Percentiles rank a stretch among this genome's conserved stretches.
These are phyloP conservation scores for Diabrotica undecimpunctata DNA, from an alignment of 1,140 invertebrate genomes.

Conservation along the genomic window DNA sequence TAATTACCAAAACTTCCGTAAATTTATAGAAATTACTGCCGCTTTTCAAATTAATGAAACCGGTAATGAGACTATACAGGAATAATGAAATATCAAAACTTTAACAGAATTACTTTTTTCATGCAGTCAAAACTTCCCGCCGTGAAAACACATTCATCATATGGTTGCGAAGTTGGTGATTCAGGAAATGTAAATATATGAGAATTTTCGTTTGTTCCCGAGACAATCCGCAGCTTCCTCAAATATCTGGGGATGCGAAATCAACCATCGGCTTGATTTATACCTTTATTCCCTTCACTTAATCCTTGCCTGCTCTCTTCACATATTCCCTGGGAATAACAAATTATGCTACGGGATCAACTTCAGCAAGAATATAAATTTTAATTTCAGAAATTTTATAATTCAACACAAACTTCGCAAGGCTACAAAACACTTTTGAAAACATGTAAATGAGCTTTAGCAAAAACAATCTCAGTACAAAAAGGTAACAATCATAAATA, in stretches of 20 bases:
- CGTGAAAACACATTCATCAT: constrained; percentile 12
- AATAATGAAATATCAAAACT: constrained; percentile 3
- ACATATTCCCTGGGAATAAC: neutral
- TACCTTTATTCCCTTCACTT: constrained; percentile 1
- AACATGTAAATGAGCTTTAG: no score
- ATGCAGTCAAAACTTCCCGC: neutral
- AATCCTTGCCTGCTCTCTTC: neutral
- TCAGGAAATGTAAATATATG: constrained; percentile 26
- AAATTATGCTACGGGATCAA: neutral
- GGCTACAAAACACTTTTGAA: no score
- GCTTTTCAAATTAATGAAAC: neutral
- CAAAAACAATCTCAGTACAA: no score
- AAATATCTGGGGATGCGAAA: constrained; percentile 4
- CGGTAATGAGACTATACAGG: neutral
- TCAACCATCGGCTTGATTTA: constrained; percentile 11
- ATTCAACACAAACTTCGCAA: neutral
- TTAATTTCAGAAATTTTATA: neutral
- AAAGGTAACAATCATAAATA: no score
- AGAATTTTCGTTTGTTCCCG: constrained; percentile 11
- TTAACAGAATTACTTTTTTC: constrained; percentile 1
- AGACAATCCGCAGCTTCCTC: constrained; percentile 5
- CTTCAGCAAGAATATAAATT: neutral
- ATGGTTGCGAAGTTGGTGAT: constrained; percentile 20
- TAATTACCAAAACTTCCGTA: neutral
- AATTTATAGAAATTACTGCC: neutral